Evolutionary conservation across 2,888 invertebrate species (phyloP).

Genomic region (Sericinus montela): DNA sequence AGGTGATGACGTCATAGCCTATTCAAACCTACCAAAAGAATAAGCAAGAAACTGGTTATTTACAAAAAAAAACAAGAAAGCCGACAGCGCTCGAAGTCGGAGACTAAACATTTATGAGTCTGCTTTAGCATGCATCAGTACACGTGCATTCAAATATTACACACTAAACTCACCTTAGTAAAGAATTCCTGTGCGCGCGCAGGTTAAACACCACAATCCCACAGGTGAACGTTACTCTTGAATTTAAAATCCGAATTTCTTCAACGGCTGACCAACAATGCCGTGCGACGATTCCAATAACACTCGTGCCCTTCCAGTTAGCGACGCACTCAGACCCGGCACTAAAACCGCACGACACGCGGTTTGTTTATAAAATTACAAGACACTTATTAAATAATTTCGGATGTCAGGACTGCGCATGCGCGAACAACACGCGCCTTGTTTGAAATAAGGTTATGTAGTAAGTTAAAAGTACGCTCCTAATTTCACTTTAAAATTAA

Average conservation of each 20-base stretch:
- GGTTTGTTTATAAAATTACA: slow-evolving; percentile 74
- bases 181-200: slow-evolving; percentile 72
- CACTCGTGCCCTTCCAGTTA: slow-evolving; percentile 55
- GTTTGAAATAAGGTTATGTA: slow-evolving; percentile 71
- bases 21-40: slow-evolving; percentile 41
- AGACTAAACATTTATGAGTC: slow-evolving; percentile 31
- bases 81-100: slow-evolving; percentile 26
- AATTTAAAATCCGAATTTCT: slow-evolving; percentile 49
- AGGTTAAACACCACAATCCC: slow-evolving; percentile 71
- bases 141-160: slow-evolving; percentile 23
- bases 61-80: slow-evolving; percentile 31
- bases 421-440: slow-evolving; percentile 68
- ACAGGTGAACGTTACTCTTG: slow-evolving; percentile 68
- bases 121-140: slow-evolving; percentile 34
- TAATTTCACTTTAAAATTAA: slow-evolving; percentile 50
- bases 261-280: slow-evolving; percentile 31
- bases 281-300: slow-evolving; percentile 26
- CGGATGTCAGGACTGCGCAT: slow-evolving; percentile 66
- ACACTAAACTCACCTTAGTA: slow-evolving; percentile 58
- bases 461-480: slow-evolving; percentile 58
- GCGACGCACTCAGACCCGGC: slow-evolving; percentile 46
- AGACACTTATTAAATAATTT: slow-evolving; percentile 67
- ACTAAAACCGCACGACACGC: slow-evolving; percentile 50
- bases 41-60: slow-evolving; percentile 45
- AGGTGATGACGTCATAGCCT: slow-evolving; percentile 51